Evolutionary conservation across 37 sponge, comb jelly and placozoan genomes (phyloP).

Genomic region (Beroe ovata): DNA sequence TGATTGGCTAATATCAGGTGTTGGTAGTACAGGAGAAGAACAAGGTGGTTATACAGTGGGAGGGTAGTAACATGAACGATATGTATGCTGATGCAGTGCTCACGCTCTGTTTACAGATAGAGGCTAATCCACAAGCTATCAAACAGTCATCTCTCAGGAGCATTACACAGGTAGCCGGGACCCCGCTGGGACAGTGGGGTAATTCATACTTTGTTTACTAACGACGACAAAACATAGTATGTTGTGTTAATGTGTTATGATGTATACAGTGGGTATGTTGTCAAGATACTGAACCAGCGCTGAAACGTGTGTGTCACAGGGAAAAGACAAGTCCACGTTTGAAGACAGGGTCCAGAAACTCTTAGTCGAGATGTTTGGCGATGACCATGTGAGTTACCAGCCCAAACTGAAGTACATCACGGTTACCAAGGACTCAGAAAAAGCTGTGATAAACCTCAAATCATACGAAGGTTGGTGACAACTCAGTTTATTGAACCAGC

Average conservation of each 20-base stretch:
- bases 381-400: constrained; percentile 71
- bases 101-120: constrained; percentile 80
- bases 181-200: too few species aligned
- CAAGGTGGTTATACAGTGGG: constrained; percentile 77
- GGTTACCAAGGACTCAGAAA: constrained; percentile 69
- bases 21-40: constrained; percentile 72
- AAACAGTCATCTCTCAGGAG: constrained; percentile 65
- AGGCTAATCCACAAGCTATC: constrained; percentile 71
- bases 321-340: constrained; percentile 44
- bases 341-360: constrained; percentile 70
- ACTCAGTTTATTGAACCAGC: neutral
- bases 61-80: constrained; percentile 81
- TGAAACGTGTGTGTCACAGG: too few species aligned
- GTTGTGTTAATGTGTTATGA: too few species aligned
- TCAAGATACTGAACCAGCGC: neutral
- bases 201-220: too few species aligned
- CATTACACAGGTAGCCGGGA: constrained; percentile 27
- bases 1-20: constrained; percentile 46
- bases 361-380: constrained; percentile 80
- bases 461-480: constrained; percentile 69
- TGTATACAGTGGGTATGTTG: too few species aligned
- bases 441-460: constrained; percentile 70
- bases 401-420: constrained; percentile 71
- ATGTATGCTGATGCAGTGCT: constrained; percentile 99
- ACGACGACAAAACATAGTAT: too few species aligned